A percentile compares a stretch with the other conserved stretches of the same genome.
These are phyloP conservation scores for Cyprinella venusta DNA, from an alignment of 2,797 vertebrate genomes.

Conservation along the genomic window DNA sequence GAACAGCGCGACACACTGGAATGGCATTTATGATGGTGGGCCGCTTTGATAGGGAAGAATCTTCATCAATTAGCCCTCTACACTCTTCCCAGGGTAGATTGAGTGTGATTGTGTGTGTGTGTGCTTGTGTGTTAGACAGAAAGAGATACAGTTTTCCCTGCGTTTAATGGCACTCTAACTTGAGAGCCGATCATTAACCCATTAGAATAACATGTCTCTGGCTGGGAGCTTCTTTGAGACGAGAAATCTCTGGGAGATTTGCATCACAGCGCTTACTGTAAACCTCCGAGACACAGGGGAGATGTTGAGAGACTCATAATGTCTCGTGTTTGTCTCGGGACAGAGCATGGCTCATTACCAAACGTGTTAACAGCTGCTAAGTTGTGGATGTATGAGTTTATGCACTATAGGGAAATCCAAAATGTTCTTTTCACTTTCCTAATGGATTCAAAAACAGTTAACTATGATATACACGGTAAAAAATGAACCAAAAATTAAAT, in stretches of 20 bases:
- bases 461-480: background rate
- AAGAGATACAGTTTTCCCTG: conserved; percentile 58
- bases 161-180: conserved; percentile 66
- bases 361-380: conserved; percentile 46
- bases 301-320: conserved; percentile 39
- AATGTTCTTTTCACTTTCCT: background rate
- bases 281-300: conserved; percentile 50
- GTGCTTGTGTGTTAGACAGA: conserved; percentile 34
- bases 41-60: conserved; percentile 59
- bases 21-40: conserved; percentile 71
- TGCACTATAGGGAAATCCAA: background rate
- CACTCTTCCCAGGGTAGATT: conserved; percentile 35
- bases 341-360: conserved; percentile 29
- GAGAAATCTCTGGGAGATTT: conserved; percentile 46
- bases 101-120: conserved; percentile 7
- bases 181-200: conserved; percentile 66
- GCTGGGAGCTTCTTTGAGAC: conserved; percentile 51
- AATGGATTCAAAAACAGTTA: conserved; percentile 1
- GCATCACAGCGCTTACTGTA: conserved; percentile 59
- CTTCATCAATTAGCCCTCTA: conserved; percentile 58
- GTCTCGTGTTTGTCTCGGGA: conserved; percentile 19
- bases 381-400: conserved; percentile 26
- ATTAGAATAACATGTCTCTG: conserved; percentile 64
- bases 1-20: conserved; percentile 76
- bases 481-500: no score